Conservation (phyloP, 2,797 vertebrate species). For the Hemitrygon akajei region DNA sequence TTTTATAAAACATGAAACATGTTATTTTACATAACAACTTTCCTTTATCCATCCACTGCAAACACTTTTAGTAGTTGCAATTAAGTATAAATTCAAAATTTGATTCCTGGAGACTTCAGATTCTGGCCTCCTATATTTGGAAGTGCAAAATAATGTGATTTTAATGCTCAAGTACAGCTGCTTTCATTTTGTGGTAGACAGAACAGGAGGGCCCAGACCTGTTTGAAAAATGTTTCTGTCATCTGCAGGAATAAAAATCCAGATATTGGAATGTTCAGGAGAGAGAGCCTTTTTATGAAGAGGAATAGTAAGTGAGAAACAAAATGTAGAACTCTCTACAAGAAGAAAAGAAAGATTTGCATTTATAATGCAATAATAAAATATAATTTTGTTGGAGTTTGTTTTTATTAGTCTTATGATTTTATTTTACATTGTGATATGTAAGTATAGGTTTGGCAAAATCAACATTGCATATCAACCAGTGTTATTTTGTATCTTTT, state of each 20-base stretch:
- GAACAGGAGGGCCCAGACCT: background rate
- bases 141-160: background rate
- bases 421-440: background rate
- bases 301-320: background rate
- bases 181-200: background rate
- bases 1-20: background rate
- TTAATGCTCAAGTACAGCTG: no score
- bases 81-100: background rate
- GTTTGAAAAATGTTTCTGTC: background rate
- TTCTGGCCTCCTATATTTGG: background rate
- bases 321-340: background rate
- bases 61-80: slow-evolving; percentile 1
- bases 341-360: background rate
- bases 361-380: background rate
- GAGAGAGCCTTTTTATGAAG: background rate
- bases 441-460: background rate
- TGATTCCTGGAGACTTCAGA: background rate
- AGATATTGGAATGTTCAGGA: background rate
- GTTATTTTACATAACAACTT: background rate
- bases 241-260: background rate
- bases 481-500: background rate
- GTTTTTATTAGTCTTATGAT: background rate
- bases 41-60: background rate
- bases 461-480: background rate
- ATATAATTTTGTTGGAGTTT: background rate